phyloP scores from a whole-genome alignment of 2,113 vertebrate genomes.

The Strix aluco region DNA sequence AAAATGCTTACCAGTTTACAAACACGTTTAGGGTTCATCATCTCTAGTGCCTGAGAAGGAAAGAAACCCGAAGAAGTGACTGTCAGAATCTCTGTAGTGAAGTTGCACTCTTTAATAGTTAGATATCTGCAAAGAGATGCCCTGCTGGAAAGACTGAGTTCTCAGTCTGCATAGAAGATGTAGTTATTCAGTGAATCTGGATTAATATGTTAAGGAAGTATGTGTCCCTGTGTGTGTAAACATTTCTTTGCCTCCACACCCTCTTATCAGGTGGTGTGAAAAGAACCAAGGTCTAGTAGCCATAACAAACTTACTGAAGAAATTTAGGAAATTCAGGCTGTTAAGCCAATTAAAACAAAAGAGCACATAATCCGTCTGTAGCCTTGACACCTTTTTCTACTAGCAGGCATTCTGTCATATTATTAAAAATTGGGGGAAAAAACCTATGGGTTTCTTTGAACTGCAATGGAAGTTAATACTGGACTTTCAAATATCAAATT shows the following conservation, averaged over 20 bases:
- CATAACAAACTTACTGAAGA: not conserved
- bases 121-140: not conserved
- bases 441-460: rapidly evolving
- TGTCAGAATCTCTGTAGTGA: not conserved
- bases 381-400: not conserved
- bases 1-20: not conserved
- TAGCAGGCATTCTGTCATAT: not conserved
- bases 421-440: not conserved
- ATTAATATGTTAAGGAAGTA: not conserved
- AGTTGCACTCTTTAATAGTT: not conserved
- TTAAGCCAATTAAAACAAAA: not conserved
- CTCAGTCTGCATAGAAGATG: not conserved
- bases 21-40: not conserved
- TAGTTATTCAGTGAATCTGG: not conserved
- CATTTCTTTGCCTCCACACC: not conserved
- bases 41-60: not conserved
- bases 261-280: not conserved
- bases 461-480: not conserved
- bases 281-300: not conserved
- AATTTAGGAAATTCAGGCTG: not conserved
- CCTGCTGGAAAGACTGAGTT: not conserved
- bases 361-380: not conserved
- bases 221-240: not conserved
- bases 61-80: not conserved
- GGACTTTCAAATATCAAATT: not conserved